phyloP scores from a whole-genome alignment of 1,140 invertebrate genomes.

The Drosophila parvula region DNA sequence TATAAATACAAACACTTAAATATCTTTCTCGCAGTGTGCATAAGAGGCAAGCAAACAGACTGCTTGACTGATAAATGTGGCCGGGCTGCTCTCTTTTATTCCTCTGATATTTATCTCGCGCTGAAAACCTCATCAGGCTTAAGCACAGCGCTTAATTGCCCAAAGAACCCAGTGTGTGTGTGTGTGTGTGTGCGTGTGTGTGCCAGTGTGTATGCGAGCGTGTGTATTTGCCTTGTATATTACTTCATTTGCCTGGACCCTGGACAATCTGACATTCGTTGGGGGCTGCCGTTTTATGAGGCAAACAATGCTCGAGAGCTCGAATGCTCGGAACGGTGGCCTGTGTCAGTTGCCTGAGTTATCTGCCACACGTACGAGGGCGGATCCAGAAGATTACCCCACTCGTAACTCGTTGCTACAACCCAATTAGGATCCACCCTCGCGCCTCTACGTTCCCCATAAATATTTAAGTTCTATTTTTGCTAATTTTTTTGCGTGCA shows the following conservation, averaged over 20 bases:
- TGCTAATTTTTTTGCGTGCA: conserved; percentile 51
- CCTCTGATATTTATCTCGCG: conserved; percentile 75
- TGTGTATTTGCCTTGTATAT: conserved; percentile 41
- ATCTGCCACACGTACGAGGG: conserved; percentile 23
- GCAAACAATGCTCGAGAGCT: conserved; percentile 37
- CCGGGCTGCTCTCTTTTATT: conserved; percentile 30
- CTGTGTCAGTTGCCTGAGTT: conserved; percentile 22
- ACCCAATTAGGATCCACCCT: conserved; percentile 6
- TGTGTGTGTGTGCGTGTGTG: background rate
- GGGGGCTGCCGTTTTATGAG: conserved; percentile 39
- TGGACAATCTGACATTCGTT: conserved; percentile 40
- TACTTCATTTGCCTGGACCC: conserved; percentile 62
- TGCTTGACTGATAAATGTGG: conserved; percentile 24
- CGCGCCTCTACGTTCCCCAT: conserved; percentile 15
- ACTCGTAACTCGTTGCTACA: background rate
- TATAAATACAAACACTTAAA: too few relatives aligned
- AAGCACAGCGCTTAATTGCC: conserved; percentile 74
- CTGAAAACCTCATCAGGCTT: conserved; percentile 77
- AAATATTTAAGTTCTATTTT: conserved; percentile 55
- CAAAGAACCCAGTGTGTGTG: conserved; percentile 26
- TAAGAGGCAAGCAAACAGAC: conserved; percentile 1
- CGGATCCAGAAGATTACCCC: conserved; percentile 6
- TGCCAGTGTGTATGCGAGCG: background rate
- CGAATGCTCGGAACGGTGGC: conserved; percentile 14
- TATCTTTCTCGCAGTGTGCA: background rate